phyloP scores from a whole-genome alignment of 2,888 invertebrate species.

The Drosophila algonquin region DNA sequence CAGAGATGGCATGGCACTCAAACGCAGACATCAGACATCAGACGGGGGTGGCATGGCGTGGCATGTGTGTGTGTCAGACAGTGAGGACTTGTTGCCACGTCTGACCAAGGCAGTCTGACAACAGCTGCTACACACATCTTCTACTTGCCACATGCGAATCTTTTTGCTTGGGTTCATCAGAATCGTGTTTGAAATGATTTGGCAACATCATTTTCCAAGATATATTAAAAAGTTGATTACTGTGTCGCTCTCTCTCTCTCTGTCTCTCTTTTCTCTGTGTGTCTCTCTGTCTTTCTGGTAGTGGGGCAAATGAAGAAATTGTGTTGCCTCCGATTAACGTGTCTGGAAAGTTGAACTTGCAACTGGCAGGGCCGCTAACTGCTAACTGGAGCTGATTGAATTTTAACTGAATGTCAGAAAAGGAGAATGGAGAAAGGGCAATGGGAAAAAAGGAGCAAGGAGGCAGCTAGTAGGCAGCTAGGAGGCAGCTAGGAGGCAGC shows the following conservation, averaged over 20 bases:
- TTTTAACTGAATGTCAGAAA: constrained; percentile 35
- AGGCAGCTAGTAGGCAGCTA: constrained; percentile 6
- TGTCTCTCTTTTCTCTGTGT: constrained; percentile 41
- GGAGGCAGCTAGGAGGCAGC: constrained; percentile 11
- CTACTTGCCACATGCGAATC: not conserved
- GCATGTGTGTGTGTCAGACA: constrained; percentile 37
- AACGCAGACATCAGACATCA: constrained; percentile 47
- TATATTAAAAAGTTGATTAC: constrained; percentile 57
- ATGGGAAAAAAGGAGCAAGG: not conserved
- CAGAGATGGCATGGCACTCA: constrained; percentile 53
- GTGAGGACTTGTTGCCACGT: constrained; percentile 31
- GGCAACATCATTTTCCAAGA: constrained; percentile 8
- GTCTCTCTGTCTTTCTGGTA: constrained; percentile 18
- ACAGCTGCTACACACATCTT: not conserved
- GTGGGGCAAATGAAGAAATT: constrained; percentile 62
- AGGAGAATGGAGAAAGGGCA: not conserved
- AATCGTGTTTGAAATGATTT: not conserved
- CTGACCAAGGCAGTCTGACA: not conserved
- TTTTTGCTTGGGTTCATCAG: not conserved
- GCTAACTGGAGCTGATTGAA: constrained; percentile 67
- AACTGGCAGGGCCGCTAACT: constrained; percentile 19
- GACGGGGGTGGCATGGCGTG: constrained; percentile 14
- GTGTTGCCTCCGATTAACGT: constrained; percentile 57
- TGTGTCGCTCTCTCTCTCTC: constrained; percentile 39
- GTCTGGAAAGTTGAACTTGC: constrained; percentile 27